Conservation (phyloP, 2,888 invertebrate genomes). For the Serripes groenlandicus region DNA sequence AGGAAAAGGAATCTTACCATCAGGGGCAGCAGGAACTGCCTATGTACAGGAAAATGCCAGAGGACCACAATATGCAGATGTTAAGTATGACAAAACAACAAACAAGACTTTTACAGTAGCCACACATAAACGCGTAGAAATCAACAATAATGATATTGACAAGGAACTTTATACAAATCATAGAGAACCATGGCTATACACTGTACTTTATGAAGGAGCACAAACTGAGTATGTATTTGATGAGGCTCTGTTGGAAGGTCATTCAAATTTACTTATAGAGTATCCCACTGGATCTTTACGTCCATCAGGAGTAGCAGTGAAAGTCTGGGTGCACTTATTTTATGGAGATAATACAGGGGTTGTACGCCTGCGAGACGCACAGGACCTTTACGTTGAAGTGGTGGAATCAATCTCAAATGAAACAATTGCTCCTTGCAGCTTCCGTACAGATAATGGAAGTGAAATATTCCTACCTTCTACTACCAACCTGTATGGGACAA, state of each 20-base stretch:
- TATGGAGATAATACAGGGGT: conserved; percentile 78
- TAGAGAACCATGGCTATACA: conserved; percentile 77
- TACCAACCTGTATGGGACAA: conserved; percentile 73
- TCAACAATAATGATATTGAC: conserved; percentile 77
- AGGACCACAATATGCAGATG: conserved; percentile 80
- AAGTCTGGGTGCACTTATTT: conserved; percentile 72
- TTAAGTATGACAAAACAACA: conserved; percentile 72
- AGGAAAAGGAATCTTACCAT: conserved; percentile 68
- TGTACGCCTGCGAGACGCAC: conserved; percentile 70
- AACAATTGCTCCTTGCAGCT: conserved; percentile 78
- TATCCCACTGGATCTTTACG: conserved; percentile 64
- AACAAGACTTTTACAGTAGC: conserved; percentile 60
- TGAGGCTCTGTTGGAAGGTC: conserved; percentile 73
- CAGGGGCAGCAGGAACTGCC: conserved; percentile 79
- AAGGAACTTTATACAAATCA: conserved; percentile 71
- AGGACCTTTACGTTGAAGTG: conserved; percentile 76
- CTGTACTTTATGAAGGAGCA: conserved; percentile 71
- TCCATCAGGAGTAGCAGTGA: conserved; percentile 45
- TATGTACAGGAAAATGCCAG: conserved; percentile 77
- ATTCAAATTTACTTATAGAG: conserved; percentile 74
- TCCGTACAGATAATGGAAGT: conserved; percentile 71
- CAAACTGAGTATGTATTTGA: conserved; percentile 75
- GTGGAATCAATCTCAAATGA: conserved; percentile 76
- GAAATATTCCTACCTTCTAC: conserved; percentile 74
- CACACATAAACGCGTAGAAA: conserved; percentile 69